Evolutionary conservation across 92 coral and sea anemone genomes (phyloP).

Genomic region (Siderastrea radians): DNA sequence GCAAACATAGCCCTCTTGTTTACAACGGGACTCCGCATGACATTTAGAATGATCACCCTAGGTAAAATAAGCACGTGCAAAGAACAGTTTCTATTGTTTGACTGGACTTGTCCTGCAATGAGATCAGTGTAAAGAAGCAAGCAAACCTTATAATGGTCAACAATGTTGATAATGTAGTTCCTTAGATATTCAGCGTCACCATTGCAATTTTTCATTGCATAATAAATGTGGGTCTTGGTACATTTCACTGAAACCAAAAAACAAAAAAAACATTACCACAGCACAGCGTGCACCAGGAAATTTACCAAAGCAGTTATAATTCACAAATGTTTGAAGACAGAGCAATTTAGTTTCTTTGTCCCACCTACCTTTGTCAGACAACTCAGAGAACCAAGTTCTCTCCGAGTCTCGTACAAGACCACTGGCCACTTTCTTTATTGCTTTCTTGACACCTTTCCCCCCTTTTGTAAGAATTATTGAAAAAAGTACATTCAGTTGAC

Average conservation of each 20-base stretch:
- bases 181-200: conserved; percentile 30
- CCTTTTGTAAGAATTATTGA: no score
- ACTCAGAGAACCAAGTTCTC: conserved; percentile 27
- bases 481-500: no score
- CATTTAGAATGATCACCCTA: no score
- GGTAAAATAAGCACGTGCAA: no score
- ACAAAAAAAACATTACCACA: background rate
- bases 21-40: no score
- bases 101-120: no score
- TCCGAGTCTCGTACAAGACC: conserved; percentile 27
- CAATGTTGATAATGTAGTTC: conserved; percentile 27
- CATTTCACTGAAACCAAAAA: conserved; percentile 12
- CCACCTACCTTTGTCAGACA: background rate
- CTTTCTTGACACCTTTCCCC: background rate
- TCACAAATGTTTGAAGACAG: background rate
- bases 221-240: conserved; percentile 30
- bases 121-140: no score
- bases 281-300: background rate
- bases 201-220: conserved; percentile 44
- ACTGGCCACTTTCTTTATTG: conserved; percentile 16
- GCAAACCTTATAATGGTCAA: conserved; percentile 21
- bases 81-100: no score
- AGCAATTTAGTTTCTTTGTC: background rate
- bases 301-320: background rate
- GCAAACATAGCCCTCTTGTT: no score